Conservation (phyloP, 2,797 vertebrate species). For the Bradypodion ventrale region DNA sequence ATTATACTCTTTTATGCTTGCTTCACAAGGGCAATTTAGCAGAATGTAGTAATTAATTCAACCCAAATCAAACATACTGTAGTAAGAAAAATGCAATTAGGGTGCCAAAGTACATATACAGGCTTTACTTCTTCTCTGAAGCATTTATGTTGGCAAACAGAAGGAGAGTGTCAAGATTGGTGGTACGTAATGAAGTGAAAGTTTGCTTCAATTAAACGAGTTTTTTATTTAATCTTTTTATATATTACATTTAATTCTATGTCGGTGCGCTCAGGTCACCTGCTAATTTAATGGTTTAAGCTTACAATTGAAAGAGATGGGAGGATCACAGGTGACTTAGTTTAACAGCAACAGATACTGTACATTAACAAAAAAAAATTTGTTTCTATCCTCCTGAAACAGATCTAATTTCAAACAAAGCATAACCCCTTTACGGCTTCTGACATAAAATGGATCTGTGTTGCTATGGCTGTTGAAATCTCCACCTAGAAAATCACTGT, state of each 20-base stretch:
- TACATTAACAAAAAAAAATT: background rate
- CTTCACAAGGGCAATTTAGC: conserved; percentile 62
- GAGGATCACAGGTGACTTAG: background rate
- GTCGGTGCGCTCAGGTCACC: background rate
- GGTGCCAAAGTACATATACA: conserved; percentile 8
- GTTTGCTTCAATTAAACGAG: background rate
- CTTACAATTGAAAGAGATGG: background rate
- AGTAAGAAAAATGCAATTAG: conserved; percentile 17
- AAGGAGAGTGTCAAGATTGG: background rate
- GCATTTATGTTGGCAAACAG: background rate
- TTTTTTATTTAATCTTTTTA: background rate
- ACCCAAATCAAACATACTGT: conserved; percentile 57
- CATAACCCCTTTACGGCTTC: background rate
- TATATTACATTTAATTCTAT: background rate
- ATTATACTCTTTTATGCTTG: conserved; percentile 68
- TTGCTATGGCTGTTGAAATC: too few relatives aligned
- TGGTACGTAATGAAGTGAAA: background rate
- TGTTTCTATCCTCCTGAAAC: background rate
- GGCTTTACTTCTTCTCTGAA: rapidly evolving
- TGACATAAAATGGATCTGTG: too few relatives aligned
- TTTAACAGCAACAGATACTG: background rate
- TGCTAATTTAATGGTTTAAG: background rate
- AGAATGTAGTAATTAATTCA: conserved; percentile 64
- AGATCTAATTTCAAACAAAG: background rate
- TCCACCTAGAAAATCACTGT: too few relatives aligned